Evolutionary conservation across 2,113 vertebrate genomes (phyloP), one percentile per base, ranked within the genome.

Genomic region (Perca schrenkii): DNA sequence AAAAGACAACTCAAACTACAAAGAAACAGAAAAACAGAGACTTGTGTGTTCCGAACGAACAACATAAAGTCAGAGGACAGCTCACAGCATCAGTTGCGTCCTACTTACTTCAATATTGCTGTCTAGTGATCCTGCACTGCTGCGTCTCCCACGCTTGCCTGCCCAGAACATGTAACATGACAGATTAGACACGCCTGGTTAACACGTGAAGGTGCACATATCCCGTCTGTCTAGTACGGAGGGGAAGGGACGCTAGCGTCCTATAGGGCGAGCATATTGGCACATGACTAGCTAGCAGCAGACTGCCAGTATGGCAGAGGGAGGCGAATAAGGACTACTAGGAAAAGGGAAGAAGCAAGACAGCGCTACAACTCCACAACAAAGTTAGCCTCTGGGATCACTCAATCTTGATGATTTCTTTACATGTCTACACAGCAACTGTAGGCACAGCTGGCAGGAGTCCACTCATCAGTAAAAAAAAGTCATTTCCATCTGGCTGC

Each of bases 31-130:
- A 54, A 84, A 84, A 92, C 93, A 95, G 90, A 71, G 56, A 65
- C 58, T 72, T 62, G 73, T 88, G 85, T 93, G 92, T 92, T 95
- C 94, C 86, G 56, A 95, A 92, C 88, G 95, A 93, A 94, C 93
- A 95, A 83, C 70, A 62, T 54, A 66, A 58, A 86, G 92, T 94
- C 91, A 95, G 94, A 95, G 93, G 96, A 95, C 95, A 93, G 95
- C 96, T 92, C 92, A 40, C 40, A 89, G 94, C 92, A 56, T 90
- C 93, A 87, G 93, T 88, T 83, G 90, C 94, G 92, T 96, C 96
- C 96, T 96, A 99, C 97, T 99, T 99, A 99, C 98, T 97, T 99
- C 98, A 96, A 99, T 97, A 98, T 97, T 98, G 97, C 98, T 99
- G 97, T 99, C 98, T 99, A 99, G 97, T 94, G 98, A 99, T 99